Evolutionary conservation across 2,888 invertebrate genomes (phyloP), one percentile per base, ranked within the genome.

Genomic region (Tenthredo livida): DNA sequence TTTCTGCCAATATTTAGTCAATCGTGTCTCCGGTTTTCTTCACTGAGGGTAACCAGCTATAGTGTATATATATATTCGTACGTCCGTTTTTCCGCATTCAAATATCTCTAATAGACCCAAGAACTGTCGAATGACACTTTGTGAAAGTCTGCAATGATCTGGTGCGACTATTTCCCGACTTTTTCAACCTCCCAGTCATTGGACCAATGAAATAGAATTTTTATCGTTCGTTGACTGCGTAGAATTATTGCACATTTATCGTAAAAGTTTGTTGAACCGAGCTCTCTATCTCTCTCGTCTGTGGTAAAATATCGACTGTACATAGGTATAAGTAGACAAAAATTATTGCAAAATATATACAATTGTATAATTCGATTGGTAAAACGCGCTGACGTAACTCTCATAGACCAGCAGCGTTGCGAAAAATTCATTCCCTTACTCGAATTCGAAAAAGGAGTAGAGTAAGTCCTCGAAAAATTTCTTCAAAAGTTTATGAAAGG

Each of bases 1-100:
- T 80, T 80, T 80, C 80, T 80, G 80, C n/a, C 61, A 80, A 80
- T 80, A 80, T 80, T 80, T 80, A 80, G 61, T 50, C 40, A 80
- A 80, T 61, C 80, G 80, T 80, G 17, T 80, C 80, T 37, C 80
- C 80, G 80, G 33, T 58, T 61, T 80, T 80, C 40, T 80, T 80
- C 43, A 5, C 21, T 40, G 33, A 15, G 33, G 67, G 17, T 33
- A 33, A 67, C 17, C 5, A 33, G 17, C 33, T 10, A 17, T 67
- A 33, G 5, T 29, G 2, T 29, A 29, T 29, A 2, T 12, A 29
- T 70, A 43, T 15, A 43, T n/a, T 43, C 1, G 2, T 43, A 21
- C 4, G 21, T 54, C 9, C 12, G 29, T 29, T 50, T 50, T 12
- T 50, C 54, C 17, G 40, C 40, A 21, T 37, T 61, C 40, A 61